Conservation (phyloP, 2,888 invertebrate genomes). For the Volucella inflata region DNA sequence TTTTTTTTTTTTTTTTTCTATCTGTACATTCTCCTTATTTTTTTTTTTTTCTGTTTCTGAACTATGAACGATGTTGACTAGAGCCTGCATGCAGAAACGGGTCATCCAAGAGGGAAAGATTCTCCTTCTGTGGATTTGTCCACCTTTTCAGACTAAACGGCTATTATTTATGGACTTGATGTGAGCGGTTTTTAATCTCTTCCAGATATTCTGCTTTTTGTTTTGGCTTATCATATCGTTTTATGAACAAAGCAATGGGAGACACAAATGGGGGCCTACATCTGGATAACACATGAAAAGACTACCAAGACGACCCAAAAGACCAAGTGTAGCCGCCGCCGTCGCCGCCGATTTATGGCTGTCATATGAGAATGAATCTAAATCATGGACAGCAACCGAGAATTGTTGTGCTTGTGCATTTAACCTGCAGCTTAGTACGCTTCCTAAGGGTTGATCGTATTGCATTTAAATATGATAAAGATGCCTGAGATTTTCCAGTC, state of each 20-base stretch:
- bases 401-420: slow-evolving; percentile 29
- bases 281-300: slow-evolving; percentile 37
- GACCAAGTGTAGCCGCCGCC: slow-evolving; percentile 13
- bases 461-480: no score
- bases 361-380: slow-evolving; percentile 69
- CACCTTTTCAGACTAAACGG: slow-evolving; percentile 67
- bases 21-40: background rate
- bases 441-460: no score
- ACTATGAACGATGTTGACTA: slow-evolving; percentile 35
- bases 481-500: no score
- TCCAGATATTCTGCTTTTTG: slow-evolving; percentile 66
- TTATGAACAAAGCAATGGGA: slow-evolving; percentile 48
- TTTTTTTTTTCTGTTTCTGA: slow-evolving; percentile 5
- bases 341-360: slow-evolving; percentile 57
- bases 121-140: slow-evolving; percentile 56
- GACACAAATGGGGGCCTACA: slow-evolving; percentile 16
- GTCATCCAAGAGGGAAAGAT: slow-evolving; percentile 6
- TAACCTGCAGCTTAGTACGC: no score
- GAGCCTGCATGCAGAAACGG: background rate
- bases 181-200: slow-evolving; percentile 73
- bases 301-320: slow-evolving; percentile 19
- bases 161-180: slow-evolving; percentile 73
- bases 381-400: slow-evolving; percentile 47
- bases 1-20: background rate
- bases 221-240: slow-evolving; percentile 58